A percentile compares a stretch with the other conserved stretches of the same genome.
Conservation (phyloP, 2,888 invertebrate genomes). For the Carcina quercana region DNA sequence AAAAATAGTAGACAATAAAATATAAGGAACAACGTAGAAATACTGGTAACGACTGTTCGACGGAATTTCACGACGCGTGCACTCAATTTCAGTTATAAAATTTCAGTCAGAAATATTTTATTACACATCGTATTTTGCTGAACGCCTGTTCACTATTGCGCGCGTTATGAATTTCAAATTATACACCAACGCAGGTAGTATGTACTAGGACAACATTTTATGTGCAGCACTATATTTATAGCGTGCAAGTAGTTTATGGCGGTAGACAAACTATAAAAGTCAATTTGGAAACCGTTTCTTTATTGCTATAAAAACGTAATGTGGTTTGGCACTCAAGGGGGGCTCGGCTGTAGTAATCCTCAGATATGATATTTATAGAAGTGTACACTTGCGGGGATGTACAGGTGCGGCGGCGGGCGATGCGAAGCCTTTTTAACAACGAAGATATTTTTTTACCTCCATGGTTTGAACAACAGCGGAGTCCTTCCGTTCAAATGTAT, state of each 20-base stretch:
- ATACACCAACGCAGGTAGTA: constrained; percentile 19
- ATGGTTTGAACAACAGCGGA: too few species aligned
- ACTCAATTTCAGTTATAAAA: constrained; percentile 55
- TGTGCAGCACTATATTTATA: not conserved
- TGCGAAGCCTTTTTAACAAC: too few species aligned
- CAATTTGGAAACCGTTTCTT: constrained; percentile 9
- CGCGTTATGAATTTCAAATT: constrained; percentile 60
- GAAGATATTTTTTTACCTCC: too few species aligned
- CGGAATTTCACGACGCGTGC: constrained; percentile 41
- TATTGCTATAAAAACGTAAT: constrained; percentile 6
- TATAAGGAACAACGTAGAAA: constrained; percentile 2
- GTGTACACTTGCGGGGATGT: too few species aligned
- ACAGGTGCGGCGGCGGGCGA: too few species aligned
- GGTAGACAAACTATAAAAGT: constrained; percentile 8
- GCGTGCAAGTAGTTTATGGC: not conserved
- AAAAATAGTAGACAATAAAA: too few species aligned
- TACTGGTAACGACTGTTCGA: constrained; percentile 4
- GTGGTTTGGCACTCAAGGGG: too few species aligned
- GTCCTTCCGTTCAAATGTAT: too few species aligned
- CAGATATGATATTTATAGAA: too few species aligned
- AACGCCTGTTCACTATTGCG: constrained; percentile 49
- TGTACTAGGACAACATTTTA: not conserved
- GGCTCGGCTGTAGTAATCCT: too few species aligned
- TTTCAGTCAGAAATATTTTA: constrained; percentile 57
- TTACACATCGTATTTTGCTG: constrained; percentile 55